Percentiles rank a stretch among this genome's conserved stretches.
Conservation (phyloP, 2,797 vertebrate species). For the Fratercula arctica region DNA sequence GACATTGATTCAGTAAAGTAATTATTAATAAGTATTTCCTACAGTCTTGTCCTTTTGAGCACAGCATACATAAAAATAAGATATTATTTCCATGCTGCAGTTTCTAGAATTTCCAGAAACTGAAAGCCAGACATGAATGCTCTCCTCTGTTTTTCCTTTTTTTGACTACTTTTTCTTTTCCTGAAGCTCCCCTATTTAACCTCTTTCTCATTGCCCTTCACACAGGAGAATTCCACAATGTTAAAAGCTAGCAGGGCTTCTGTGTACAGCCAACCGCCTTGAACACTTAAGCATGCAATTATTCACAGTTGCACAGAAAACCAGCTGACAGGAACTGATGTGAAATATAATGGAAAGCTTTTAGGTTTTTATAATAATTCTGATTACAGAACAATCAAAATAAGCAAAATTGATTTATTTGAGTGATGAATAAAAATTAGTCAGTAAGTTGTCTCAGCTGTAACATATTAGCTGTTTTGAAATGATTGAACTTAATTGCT, state of each 20-base stretch:
- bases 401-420: background rate
- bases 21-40: background rate
- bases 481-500: background rate
- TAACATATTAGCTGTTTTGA: background rate
- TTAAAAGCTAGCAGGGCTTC: background rate
- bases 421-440: background rate
- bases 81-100: background rate
- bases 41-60: background rate
- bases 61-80: background rate
- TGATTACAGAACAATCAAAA: background rate
- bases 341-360: background rate
- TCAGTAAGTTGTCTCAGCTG: background rate
- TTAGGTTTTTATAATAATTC: background rate
- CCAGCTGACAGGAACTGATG: background rate
- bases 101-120: background rate
- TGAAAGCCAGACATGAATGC: background rate
- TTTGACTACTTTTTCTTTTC: background rate
- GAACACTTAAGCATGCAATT: background rate
- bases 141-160: background rate
- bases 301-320: background rate
- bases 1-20: background rate
- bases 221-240: background rate
- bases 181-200: background rate
- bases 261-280: background rate
- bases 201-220: background rate